phyloP scores from a whole-genome alignment of 2,797 vertebrate species.

The Thripadectes ignobilis region DNA sequence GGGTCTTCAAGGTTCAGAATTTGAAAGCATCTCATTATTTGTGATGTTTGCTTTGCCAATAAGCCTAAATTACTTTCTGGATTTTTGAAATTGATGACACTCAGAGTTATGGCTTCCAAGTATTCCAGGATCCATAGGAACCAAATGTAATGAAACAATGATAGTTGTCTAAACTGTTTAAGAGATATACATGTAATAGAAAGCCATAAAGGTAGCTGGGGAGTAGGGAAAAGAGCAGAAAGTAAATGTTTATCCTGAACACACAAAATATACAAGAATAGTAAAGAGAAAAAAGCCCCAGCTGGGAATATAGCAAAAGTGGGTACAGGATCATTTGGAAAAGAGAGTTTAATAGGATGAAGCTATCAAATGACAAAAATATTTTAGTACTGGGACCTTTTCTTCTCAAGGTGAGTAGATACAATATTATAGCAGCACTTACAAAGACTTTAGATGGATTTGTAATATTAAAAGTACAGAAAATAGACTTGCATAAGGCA shows the following conservation, averaged over 20 bases:
- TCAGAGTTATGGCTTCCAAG: neutral
- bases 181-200: neutral
- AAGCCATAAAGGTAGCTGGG: neutral
- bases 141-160: neutral
- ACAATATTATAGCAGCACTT: neutral
- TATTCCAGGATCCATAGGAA: neutral
- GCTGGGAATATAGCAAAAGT: neutral
- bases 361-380: neutral
- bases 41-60: neutral
- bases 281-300: neutral
- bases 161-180: neutral
- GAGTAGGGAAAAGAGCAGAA: neutral
- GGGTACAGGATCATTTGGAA: neutral
- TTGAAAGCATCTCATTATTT: neutral
- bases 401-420: neutral
- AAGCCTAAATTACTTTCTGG: neutral
- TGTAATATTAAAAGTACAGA: neutral
- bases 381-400: neutral
- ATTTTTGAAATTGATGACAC: neutral
- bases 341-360: neutral
- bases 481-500: neutral
- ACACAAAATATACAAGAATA: neutral
- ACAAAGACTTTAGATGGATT: neutral
- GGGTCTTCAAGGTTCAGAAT: neutral
- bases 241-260: rapidly evolving